Conservation (phyloP, 37 sponge, comb jelly and placozoan genomes). For the Halichondria panicea region DNA sequence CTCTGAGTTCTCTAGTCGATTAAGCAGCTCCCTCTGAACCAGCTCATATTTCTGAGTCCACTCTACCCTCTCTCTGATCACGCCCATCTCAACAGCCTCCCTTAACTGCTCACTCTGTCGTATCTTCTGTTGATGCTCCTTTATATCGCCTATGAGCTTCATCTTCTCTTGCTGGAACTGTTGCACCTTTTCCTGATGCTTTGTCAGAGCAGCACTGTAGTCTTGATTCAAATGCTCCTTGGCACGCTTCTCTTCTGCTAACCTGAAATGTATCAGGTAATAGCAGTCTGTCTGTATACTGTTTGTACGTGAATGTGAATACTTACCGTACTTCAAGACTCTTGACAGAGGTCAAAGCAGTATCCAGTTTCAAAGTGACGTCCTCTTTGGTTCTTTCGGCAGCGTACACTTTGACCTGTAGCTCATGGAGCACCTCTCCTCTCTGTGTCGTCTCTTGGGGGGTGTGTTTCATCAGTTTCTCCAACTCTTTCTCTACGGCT, state of each 20-base stretch:
- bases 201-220: slow-evolving; percentile 18
- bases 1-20: slow-evolving; percentile 39
- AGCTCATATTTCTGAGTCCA: slow-evolving; percentile 30
- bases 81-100: slow-evolving; percentile 38
- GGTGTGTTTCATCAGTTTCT: slow-evolving; percentile 11
- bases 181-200: slow-evolving; percentile 55
- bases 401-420: slow-evolving; percentile 35
- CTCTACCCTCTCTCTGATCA: slow-evolving; percentile 34
- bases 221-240: slow-evolving; percentile 41
- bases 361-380: slow-evolving; percentile 33
- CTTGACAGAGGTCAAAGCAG: background rate
- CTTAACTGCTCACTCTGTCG: slow-evolving; percentile 27
- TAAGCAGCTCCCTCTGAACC: slow-evolving; percentile 44
- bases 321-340: slow-evolving; percentile 55
- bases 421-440: slow-evolving; percentile 38
- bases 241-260: slow-evolving; percentile 64
- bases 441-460: slow-evolving; percentile 36
- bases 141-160: slow-evolving; percentile 15
- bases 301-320: too few species aligned
- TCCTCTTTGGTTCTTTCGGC: slow-evolving; percentile 79
- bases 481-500: slow-evolving; percentile 50
- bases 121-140: slow-evolving; percentile 29
- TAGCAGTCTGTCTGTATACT: too few species aligned
- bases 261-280: slow-evolving; percentile 3
- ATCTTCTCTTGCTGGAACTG: slow-evolving; percentile 61